A percentile compares a stretch with the other conserved stretches of the same genome.
These are phyloP conservation scores for Phyllotreta striolata DNA, from an alignment of 2,888 invertebrate genomes.

Conservation along the genomic window DNA sequence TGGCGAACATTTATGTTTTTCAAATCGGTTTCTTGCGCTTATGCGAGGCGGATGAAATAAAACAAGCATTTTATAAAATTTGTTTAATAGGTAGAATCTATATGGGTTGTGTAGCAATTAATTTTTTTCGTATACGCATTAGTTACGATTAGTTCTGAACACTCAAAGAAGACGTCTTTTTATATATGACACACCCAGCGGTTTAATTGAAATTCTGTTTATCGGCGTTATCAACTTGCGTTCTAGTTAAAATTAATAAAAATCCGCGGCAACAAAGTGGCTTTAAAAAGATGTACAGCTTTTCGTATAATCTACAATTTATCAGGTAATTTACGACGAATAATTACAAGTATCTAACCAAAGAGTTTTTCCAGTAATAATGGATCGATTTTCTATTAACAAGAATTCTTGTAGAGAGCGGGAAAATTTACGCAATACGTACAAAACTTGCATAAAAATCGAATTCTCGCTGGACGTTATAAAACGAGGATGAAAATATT, in stretches of 20 bases:
- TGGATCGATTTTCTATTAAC: conserved; percentile 6
- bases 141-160: too few species aligned
- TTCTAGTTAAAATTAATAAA: conserved; percentile 11
- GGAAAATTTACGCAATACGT: background rate
- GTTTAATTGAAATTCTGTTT: conserved; percentile 9
- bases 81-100: too few species aligned
- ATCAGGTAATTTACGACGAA: conserved; percentile 9
- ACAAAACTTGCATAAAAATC: too few species aligned
- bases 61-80: too few species aligned
- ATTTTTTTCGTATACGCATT: too few species aligned
- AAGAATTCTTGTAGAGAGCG: background rate
- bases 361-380: background rate
- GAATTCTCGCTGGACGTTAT: too few species aligned
- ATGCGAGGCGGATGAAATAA: too few species aligned
- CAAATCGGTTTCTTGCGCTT: too few species aligned
- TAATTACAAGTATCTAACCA: conserved; percentile 12
- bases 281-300: conserved; percentile 1
- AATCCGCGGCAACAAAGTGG: background rate
- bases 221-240: conserved; percentile 4
- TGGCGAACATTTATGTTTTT: background rate
- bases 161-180: too few species aligned
- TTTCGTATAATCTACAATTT: conserved; percentile 7
- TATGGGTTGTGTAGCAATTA: too few species aligned
- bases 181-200: background rate
- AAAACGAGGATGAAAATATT: too few species aligned